These are phyloP conservation scores for Lepidurus packardi DNA, from an alignment of 1,140 invertebrate species.

Conservation along the genomic window DNA sequence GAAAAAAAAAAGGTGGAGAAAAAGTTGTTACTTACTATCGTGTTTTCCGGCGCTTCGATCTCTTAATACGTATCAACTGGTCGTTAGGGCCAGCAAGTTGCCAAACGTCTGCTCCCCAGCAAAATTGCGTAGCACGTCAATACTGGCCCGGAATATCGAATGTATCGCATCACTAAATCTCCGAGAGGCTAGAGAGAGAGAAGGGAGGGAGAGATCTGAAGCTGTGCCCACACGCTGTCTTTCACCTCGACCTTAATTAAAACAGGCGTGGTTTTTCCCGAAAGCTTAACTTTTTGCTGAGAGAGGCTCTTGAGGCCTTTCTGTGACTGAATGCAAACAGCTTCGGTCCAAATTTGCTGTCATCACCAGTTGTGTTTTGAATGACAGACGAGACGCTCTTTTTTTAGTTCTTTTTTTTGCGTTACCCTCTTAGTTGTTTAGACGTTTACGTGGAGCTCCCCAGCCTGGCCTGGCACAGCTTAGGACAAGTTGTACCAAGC, in stretches of 20 bases:
- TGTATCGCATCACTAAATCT: background rate
- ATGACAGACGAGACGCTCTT: background rate
- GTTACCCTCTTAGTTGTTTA: too few relatives aligned
- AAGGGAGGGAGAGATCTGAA: background rate
- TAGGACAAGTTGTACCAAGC: background rate
- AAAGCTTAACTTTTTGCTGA: background rate
- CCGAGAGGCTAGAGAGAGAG: background rate
- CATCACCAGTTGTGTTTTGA: slow-evolving; percentile 19
- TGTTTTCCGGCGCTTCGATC: too few relatives aligned
- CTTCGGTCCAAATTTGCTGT: slow-evolving; percentile 8
- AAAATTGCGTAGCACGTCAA: background rate
- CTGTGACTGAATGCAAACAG: background rate
- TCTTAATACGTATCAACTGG: too few relatives aligned
- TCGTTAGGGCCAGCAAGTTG: background rate
- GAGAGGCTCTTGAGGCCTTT: background rate
- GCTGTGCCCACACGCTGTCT: background rate
- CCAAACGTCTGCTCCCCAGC: background rate
- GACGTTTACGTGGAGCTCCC: too few relatives aligned
- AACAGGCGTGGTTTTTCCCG: background rate
- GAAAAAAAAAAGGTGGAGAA: too few relatives aligned
- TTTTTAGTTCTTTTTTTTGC: background rate
- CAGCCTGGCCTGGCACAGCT: background rate
- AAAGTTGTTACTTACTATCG: too few relatives aligned
- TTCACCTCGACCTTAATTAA: slow-evolving; percentile 17
- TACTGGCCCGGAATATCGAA: background rate